Evolutionary conservation across 2,888 invertebrate species (phyloP).

Genomic region (Deroplatys truncata): DNA sequence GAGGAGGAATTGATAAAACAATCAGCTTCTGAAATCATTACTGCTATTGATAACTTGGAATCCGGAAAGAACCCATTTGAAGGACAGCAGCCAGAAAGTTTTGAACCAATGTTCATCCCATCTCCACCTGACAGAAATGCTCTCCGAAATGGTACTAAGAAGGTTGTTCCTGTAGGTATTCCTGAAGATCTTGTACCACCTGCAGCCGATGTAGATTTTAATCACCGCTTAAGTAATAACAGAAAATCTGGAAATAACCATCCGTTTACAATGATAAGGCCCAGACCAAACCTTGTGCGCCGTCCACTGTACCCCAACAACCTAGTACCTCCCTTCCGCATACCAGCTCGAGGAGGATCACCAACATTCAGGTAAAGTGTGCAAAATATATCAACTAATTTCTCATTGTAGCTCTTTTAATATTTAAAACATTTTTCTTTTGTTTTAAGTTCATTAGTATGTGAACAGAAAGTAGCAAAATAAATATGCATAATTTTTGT

Average conservation of each 20-base stretch:
- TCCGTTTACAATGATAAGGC: conserved; percentile 38
- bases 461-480: no score
- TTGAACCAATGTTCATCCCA: conserved; percentile 78
- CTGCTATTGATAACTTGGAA: conserved; percentile 39
- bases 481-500: no score
- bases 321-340: conserved; percentile 25
- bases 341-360: conserved; percentile 22
- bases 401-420: no score
- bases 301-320: conserved; percentile 30
- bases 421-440: no score
- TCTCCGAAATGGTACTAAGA: neutral
- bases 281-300: conserved; percentile 48
- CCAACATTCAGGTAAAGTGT: conserved; percentile 21
- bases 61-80: conserved; percentile 43
- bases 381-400: no score
- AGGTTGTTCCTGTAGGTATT: conserved; percentile 36
- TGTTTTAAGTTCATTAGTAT: no score
- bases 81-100: conserved; percentile 54
- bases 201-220: neutral
- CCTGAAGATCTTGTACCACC: conserved; percentile 22
- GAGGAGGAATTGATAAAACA: conserved; percentile 43
- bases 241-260: conserved; percentile 25
- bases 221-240: conserved; percentile 25
- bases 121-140: conserved; percentile 62
- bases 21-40: conserved; percentile 37